Evolutionary conservation across 2,113 vertebrate species (phyloP), one percentile per base, ranked within the genome.

Genomic region (Nothocercus nigrocapillus): DNA sequence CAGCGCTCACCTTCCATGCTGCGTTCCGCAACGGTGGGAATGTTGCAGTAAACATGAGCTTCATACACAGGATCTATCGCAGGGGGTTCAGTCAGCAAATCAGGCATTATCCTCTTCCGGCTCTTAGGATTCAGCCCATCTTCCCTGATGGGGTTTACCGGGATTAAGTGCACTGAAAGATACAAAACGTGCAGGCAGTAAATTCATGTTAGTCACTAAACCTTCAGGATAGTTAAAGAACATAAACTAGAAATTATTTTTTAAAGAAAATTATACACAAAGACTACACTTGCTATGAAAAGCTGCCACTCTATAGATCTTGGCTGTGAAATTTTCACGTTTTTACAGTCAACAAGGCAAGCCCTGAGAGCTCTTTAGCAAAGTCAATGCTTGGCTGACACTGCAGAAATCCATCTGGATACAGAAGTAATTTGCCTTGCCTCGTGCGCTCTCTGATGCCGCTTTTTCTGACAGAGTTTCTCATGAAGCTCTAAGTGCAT

Each of bases 1-100:
- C 63, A 6, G 25, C 36, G 38, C 97, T 97, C 95, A 99, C 99
- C 99, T 98, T 99, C 99, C 98, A 99, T 99, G 94, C 98, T 99
- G 87, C 97, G 99, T 66, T 99, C 99, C 0, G 98, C 98, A 90
- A 97, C 94, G 58, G 97, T 98, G 14, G 99, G 99, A 47, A 98
- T 95, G 67, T 99, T 99, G 97, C 99, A 99, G 96, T 99, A 99
- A 70, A 98, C 90, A 2, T 96, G 98, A 19, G 99, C 98, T 95
- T 99, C 99, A 5, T 98, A 97, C 36, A 99, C 16, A 0, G 99
- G 99, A 95, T 99, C 98, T 17, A 97, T 96, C 16, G 96, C 97
- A 5, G 98, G 98, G 20, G 98, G 97, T 75, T 99, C 98, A 0
- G 98, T 99, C 96, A 98, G 98, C 5, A 98, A 96, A 81, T 98